These are phyloP conservation scores for Recurvirostra avosetta DNA, from an alignment of 2,113 vertebrate genomes.

Conservation along the genomic window DNA sequence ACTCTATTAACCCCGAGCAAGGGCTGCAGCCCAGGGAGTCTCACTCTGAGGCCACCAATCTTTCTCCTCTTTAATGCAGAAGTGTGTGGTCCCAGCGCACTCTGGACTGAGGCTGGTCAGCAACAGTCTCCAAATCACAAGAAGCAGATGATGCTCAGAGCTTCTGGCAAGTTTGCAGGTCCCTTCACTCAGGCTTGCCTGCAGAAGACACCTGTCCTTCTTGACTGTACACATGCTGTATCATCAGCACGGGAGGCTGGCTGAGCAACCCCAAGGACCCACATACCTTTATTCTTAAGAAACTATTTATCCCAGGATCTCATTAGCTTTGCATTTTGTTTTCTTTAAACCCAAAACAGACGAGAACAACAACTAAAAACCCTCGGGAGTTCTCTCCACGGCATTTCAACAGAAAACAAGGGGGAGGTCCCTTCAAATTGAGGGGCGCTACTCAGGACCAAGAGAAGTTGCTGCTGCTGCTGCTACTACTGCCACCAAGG, in stretches of 20 bases:
- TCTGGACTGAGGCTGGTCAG: neutral
- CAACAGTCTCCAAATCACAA: neutral
- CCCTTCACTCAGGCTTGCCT: neutral
- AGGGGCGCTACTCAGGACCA: neutral
- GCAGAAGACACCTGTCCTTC: neutral
- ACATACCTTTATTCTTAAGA: constrained; percentile 5
- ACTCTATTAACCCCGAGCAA: constrained; percentile 39
- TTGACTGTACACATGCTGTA: neutral
- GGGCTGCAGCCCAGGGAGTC: constrained; percentile 56
- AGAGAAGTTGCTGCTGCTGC: constrained; percentile 42
- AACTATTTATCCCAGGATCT: neutral
- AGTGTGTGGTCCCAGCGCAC: constrained; percentile 11
- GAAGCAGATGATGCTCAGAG: neutral
- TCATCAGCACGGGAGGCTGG: neutral
- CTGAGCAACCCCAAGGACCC: neutral
- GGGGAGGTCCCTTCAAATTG: neutral
- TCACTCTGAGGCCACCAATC: constrained; percentile 37
- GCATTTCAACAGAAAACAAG: constrained; percentile 48
- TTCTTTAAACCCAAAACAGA: neutral
- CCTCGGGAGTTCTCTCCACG: neutral
- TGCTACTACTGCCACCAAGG: constrained; percentile 11
- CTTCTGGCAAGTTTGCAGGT: neutral
- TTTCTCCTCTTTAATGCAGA: neutral
- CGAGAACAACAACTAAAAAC: neutral
- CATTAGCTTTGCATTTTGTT: neutral